Percentiles rank a stretch among this genome's conserved stretches.
Conservation (phyloP, 2,888 invertebrate genomes). For the Caenorhabditis drosophilae region DNA sequence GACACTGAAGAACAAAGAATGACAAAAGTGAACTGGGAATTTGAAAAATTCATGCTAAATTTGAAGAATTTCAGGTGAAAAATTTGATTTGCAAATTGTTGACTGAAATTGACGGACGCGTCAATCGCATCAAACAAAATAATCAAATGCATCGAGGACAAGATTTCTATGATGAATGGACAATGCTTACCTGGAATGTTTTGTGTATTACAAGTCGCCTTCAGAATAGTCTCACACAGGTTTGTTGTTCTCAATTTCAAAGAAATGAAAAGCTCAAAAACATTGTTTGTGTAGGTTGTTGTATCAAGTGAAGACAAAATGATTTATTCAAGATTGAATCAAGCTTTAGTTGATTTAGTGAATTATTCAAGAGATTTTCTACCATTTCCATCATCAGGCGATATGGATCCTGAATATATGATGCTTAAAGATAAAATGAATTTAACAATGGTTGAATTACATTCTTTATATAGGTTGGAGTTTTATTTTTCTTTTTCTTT, state of each 20-base stretch:
- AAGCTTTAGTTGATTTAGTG: conserved; percentile 64
- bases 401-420: conserved; percentile 42
- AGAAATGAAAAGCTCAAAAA: no score
- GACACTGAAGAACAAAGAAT: conserved; percentile 64
- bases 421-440: conserved; percentile 49
- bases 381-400: conserved; percentile 38
- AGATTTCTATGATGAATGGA: conserved; percentile 68
- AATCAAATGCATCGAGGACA: conserved; percentile 33
- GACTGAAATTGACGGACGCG: conserved; percentile 64
- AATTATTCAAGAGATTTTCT: conserved; percentile 58
- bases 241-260: no score
- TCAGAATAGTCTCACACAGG: conserved; percentile 50
- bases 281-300: conserved; percentile 17
- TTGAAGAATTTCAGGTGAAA: conserved; percentile 50
- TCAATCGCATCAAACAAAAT: conserved; percentile 53
- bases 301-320: conserved; percentile 53
- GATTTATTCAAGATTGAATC: conserved; percentile 63
- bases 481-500: background rate
- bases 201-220: conserved; percentile 65
- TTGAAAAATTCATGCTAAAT: background rate
- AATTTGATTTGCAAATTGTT: conserved; percentile 63
- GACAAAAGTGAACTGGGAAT: conserved; percentile 43
- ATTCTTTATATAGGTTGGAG: conserved; percentile 47
- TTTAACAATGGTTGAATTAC: conserved; percentile 52
- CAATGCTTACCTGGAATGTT: conserved; percentile 68